Base-by-base conservation (phyloP, 2,113 vertebrate species). In the Clarias macrocephalus region DNA sequence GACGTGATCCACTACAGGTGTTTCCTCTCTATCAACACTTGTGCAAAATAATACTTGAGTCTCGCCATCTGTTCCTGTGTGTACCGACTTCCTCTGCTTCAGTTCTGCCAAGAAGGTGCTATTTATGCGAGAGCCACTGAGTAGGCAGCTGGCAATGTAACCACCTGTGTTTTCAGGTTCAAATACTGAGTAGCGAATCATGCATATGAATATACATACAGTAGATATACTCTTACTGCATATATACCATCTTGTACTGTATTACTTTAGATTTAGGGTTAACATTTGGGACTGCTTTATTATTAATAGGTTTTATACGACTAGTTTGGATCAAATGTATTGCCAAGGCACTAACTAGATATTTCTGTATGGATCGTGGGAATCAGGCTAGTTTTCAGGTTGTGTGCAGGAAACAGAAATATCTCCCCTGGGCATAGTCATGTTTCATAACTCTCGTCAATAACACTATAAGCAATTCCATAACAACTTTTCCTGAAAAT, bases 11-110 rank as follows among this genome's bases (percentile, higher is more conserved):
- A 85, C 30, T 87, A 88, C 94, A 94, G 92, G 93, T 95, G 93
- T 90, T 94, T 95, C 93, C 92, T 93, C 90, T 86, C 91, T 85
- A 81, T 90, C 91, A 90, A 65, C 85, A 87, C 80, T 87, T 60
- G 37, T 90, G 87, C 85, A 89, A 91, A 93, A 93, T 91, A 94
- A 89, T 87, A 88, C 88, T 90, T 89, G 88, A 92, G 76, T 56
- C 81, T 82, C 83, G 87, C 91, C 91, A 92, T 91, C 92, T 93
- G 92, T 54, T 81, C 68, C 15, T 8, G 82, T 56, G 83, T 79
- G 60, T 84, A 77, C 60, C 82, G 11, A 56, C 85, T 90, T 90
- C 87, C 90, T 88, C 25, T 85, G 75, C 68, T 18, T 77, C 28
- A 42, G 33, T 63, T 68, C 77, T 52, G 52, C 73, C 30, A 73